A percentile compares a stretch with the other conserved stretches of the same genome.
Conservation (phyloP, 2,888 invertebrate genomes). For the Ormyrus rosae region DNA sequence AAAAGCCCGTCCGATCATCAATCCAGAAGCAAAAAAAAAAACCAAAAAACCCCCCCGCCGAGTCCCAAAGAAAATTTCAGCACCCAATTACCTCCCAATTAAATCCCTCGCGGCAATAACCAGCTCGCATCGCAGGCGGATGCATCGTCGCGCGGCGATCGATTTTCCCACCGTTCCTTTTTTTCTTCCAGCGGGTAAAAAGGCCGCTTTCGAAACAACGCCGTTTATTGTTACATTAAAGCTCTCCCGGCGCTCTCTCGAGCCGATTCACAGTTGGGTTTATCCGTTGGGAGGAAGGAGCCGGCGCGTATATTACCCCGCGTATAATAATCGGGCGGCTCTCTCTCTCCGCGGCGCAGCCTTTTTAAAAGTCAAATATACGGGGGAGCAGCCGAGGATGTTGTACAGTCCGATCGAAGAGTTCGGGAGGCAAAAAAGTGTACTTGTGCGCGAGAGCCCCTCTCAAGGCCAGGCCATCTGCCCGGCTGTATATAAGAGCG, state of each 20-base stretch:
- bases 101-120: too few species aligned
- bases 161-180: background rate
- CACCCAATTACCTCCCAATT: too few species aligned
- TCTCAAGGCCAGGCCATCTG: background rate
- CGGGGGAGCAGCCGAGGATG: background rate
- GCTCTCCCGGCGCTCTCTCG: conserved; percentile 16
- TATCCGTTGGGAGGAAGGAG: background rate
- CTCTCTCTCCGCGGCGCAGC: background rate
- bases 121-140: too few species aligned
- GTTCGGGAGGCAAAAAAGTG: background rate
- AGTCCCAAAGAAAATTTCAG: background rate
- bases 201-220: too few species aligned
- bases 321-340: background rate
- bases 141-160: too few species aligned
- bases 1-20: too few species aligned
- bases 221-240: background rate
- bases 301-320: too few species aligned
- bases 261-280: conserved; percentile 27
- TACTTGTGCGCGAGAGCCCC: too few species aligned
- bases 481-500: background rate
- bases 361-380: conserved; percentile 34
- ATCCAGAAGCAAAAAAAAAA: too few species aligned
- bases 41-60: too few species aligned
- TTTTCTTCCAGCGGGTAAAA: background rate
- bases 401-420: conserved; percentile 17